Evolutionary conservation across 35 echinoderm and acorn worm genomes (phyloP).

Genomic region (Heliocidaris tuberculata): DNA sequence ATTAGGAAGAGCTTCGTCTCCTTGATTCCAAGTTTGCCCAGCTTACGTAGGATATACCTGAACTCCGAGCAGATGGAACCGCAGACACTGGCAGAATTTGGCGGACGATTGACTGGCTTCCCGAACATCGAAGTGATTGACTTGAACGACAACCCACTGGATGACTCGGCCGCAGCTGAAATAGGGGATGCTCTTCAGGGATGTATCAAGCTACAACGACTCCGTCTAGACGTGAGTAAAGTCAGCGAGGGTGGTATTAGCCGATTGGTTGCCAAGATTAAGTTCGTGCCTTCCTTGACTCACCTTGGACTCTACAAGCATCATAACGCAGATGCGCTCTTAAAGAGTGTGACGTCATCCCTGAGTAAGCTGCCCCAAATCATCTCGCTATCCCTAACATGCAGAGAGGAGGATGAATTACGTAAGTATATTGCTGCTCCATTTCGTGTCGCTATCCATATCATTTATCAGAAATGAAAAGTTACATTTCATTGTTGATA

Average conservation of each 20-base stretch:
- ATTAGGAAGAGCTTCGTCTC: slow-evolving; percentile 45
- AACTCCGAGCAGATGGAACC: slow-evolving; percentile 45
- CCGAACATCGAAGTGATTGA: slow-evolving; percentile 37
- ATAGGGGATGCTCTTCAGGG: not conserved
- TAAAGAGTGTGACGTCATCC: slow-evolving; percentile 33
- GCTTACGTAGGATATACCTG: slow-evolving; percentile 20
- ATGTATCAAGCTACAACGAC: not conserved
- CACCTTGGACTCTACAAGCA: slow-evolving; percentile 43
- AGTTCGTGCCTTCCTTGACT: slow-evolving; percentile 23
- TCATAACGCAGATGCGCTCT: slow-evolving; percentile 22
- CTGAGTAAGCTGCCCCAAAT: not conserved
- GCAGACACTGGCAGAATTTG: slow-evolving; percentile 35
- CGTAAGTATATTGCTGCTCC: slow-evolving; percentile 13
- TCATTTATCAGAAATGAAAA: not conserved
- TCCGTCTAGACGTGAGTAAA: slow-evolving; percentile 23
- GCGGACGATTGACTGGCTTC: not conserved
- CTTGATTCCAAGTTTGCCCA: slow-evolving; percentile 14
- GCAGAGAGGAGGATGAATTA: not conserved
- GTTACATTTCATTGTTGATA: too few species aligned
- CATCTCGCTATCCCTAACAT: slow-evolving; percentile 23
- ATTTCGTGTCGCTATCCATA: not conserved
- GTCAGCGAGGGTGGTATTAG: slow-evolving; percentile 37
- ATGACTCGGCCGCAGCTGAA: slow-evolving; percentile 36
- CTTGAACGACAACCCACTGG: slow-evolving; percentile 32
- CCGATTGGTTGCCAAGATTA: slow-evolving; percentile 25